Base-by-base conservation (phyloP, 2,113 vertebrate species). In the Verasper variegatus region DNA sequence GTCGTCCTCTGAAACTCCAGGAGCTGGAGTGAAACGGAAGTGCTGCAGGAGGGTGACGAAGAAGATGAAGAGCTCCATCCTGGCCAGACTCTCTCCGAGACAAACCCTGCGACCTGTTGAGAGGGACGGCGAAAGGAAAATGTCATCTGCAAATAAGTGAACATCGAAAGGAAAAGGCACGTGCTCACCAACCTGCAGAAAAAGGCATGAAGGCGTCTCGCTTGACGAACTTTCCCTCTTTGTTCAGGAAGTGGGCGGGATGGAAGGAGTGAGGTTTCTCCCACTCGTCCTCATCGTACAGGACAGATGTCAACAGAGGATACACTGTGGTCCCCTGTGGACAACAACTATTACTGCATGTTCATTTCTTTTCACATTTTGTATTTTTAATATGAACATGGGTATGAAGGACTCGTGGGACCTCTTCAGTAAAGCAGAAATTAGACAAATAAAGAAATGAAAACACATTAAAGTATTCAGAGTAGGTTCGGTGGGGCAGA, bases 41-140 rank as follows among this genome's bases (percentile, higher is more conserved):
- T 8, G 54, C 4, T 56, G 54, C 54, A 56, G 54, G 54, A 56
- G 54, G 11, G 21, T 56, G 54, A 4, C 4, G 23, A 56, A 56
- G 88, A 95, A 95, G 54, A 96, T 31, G 80, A 95, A 96, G 68
- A 96, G 71, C 79, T 96, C 94, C 92, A 86, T 95, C 77, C 86
- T 93, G 72, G 95, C 94, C 78, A 96, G 93, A 21, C 82, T 83
- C 67, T 96, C 94, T 5, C 95, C 93, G 0, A 83, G 78, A 17
- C 95, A 96, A 21, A 70, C 58, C 23, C 95, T 92, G 0, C 68
- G 62, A 6, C 95, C 95, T 96, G 87, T 54, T 54, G 20, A 2
- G 4, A 60, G 7, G 52, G 5, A 47, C 0, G 51, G 5, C 3
- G 15, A 14, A 14, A 12, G 11, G 14, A 3, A 27, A 21, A 5